A percentile compares a stretch with the other conserved stretches of the same genome.
Evolutionary conservation across 2,888 invertebrate genomes (phyloP).

Genomic region (Brassicogethes aeneus): DNA sequence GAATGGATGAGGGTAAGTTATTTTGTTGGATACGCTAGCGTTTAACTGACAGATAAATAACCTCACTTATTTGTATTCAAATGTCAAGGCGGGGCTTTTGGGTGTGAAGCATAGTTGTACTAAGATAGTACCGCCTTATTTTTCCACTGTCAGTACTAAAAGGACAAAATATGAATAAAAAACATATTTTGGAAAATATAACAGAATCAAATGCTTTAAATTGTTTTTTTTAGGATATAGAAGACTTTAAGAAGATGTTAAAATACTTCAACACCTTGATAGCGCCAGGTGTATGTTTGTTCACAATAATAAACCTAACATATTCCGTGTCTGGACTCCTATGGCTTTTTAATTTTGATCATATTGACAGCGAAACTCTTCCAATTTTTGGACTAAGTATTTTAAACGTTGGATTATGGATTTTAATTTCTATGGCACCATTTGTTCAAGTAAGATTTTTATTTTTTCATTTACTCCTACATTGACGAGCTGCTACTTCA

Average conservation of each 20-base stretch:
- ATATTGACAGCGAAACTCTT: slow-evolving; percentile 49
- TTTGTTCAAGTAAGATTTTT: slow-evolving; percentile 59
- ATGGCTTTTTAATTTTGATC: slow-evolving; percentile 56
- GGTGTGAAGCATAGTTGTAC: no score
- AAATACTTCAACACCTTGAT: slow-evolving; percentile 69
- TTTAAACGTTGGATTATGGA: slow-evolving; percentile 55
- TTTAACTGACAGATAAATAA: no score
- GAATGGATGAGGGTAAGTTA: slow-evolving; percentile 68
- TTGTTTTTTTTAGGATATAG: slow-evolving; percentile 55
- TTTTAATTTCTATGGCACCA: slow-evolving; percentile 54
- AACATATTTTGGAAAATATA: neutral
- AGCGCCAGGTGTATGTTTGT: slow-evolving; percentile 67
- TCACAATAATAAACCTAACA: slow-evolving; percentile 64
- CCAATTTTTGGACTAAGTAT: slow-evolving; percentile 51
- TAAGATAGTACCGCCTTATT: no score
- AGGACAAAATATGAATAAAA: neutral
- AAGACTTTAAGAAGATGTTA: slow-evolving; percentile 68
- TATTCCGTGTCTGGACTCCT: slow-evolving; percentile 62
- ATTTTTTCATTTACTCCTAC: no score
- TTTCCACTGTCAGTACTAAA: no score
- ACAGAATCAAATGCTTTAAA: neutral
- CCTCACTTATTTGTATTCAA: no score
- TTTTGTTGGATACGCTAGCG: no score
- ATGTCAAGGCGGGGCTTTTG: no score
- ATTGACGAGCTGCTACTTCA: no score